phyloP scores from a whole-genome alignment of 2,113 vertebrate genomes.

The Oncorhynchus mykiss region DNA sequence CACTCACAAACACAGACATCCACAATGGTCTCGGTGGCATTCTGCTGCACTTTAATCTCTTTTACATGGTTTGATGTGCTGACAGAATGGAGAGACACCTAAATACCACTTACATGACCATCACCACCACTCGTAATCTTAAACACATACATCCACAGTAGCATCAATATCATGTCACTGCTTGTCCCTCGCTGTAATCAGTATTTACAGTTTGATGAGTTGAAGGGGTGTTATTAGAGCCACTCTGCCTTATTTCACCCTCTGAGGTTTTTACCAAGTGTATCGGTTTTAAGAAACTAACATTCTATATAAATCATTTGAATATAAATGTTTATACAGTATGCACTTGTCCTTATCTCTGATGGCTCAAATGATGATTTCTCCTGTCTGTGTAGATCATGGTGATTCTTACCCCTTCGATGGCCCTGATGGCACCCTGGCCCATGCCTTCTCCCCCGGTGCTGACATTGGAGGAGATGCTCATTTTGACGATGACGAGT shows the following conservation, averaged over 20 bases:
- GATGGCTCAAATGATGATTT: not conserved
- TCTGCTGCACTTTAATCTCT: not conserved
- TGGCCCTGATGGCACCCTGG: conserved; percentile 71
- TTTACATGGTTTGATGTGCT: no score
- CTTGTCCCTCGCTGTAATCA: no score
- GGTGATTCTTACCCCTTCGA: conserved; percentile 81
- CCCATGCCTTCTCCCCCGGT: conserved; percentile 83
- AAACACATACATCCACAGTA: no score
- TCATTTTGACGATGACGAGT: conserved; percentile 90
- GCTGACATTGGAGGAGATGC: conserved; percentile 78
- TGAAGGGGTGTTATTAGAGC: not conserved
- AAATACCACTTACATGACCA: no score
- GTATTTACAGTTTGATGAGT: not conserved
- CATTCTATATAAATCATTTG: no score
- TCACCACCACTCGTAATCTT: no score
- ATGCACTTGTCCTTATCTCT: not conserved
- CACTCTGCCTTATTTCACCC: not conserved
- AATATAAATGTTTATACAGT: not conserved
- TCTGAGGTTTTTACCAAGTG: not conserved
- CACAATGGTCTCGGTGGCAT: not conserved
- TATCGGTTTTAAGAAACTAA: not conserved
- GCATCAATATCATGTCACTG: no score
- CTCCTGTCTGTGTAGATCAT: conserved; percentile 72
- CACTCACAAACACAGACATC: not conserved
- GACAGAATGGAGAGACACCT: no score